Evolutionary conservation across 2,888 invertebrate species (phyloP).

Genomic region (Baronia brevicornis): DNA sequence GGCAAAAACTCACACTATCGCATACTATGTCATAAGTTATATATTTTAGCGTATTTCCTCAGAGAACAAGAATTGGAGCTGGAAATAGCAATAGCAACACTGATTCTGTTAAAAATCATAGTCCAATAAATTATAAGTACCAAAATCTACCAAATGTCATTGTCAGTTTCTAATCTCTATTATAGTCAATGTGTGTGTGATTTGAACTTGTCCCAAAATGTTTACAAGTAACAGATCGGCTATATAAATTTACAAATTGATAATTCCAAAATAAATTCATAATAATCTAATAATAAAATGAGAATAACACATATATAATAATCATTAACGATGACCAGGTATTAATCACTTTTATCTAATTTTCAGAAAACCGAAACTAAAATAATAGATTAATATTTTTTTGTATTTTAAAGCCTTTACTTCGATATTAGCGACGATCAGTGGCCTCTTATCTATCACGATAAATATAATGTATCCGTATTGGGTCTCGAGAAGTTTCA

Average conservation of each 20-base stretch:
- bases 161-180: too few species aligned
- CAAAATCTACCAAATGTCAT: constrained; percentile 1
- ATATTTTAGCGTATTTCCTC: too few species aligned
- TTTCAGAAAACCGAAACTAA: background rate
- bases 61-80: too few species aligned
- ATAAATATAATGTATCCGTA: constrained; percentile 87
- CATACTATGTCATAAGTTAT: too few species aligned
- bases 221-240: too few species aligned
- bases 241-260: constrained; percentile 5
- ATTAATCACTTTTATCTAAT: constrained; percentile 9
- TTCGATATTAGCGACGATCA: constrained; percentile 74
- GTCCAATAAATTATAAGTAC: too few species aligned
- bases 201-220: too few species aligned
- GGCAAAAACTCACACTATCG: too few species aligned
- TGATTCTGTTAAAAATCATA: too few species aligned
- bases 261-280: background rate
- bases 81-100: too few species aligned
- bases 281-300: background rate
- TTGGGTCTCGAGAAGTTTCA: constrained; percentile 89
- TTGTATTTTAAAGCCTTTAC: constrained; percentile 52
- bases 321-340: constrained; percentile 30
- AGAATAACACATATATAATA: constrained; percentile 3
- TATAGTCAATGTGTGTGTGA: too few species aligned
- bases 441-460: constrained; percentile 87
- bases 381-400: constrained; percentile 5